A percentile compares a stretch with the other conserved stretches of the same genome.
Evolutionary conservation across 2,797 vertebrate genomes (phyloP).

Genomic region (Lutjanus campechanus): DNA sequence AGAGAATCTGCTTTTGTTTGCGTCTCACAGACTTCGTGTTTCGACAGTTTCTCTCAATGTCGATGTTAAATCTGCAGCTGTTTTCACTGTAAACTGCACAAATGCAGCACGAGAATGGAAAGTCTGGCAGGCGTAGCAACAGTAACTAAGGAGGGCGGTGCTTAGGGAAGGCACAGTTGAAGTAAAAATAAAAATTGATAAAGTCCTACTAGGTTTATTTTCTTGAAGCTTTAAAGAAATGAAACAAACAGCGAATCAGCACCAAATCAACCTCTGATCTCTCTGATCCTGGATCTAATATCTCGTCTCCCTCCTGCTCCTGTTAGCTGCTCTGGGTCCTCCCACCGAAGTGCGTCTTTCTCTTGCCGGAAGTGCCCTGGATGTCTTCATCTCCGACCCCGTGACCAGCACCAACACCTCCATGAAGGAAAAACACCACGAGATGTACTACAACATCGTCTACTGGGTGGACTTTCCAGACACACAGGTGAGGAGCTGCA

Average conservation of each 20-base stretch:
- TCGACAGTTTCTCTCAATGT: no score
- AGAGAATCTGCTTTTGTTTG: no score
- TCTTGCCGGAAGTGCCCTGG: slow-evolving; percentile 52
- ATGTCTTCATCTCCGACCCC: slow-evolving; percentile 74
- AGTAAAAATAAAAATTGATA: no score
- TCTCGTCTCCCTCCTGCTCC: neutral
- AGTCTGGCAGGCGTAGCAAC: no score
- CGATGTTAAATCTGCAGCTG: no score
- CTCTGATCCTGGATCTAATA: neutral
- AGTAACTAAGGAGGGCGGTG: no score
- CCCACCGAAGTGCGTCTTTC: slow-evolving; percentile 68
- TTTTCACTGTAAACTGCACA: no score
- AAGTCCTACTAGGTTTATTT: no score
- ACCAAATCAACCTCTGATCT: neutral
- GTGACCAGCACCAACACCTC: slow-evolving; percentile 66
- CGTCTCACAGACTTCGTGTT: no score
- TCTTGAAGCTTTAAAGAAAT: neutral
- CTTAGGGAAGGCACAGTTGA: no score
- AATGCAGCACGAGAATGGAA: no score
- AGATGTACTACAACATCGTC: slow-evolving; percentile 63
- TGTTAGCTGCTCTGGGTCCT: slow-evolving; percentile 79
- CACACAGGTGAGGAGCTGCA: slow-evolving; percentile 51
- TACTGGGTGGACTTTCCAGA: slow-evolving; percentile 70
- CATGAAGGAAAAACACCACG: slow-evolving; percentile 55
- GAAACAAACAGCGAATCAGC: neutral